Base-by-base conservation (phyloP, 2,797 vertebrate species). In the Fistularia commersonii region DNA sequence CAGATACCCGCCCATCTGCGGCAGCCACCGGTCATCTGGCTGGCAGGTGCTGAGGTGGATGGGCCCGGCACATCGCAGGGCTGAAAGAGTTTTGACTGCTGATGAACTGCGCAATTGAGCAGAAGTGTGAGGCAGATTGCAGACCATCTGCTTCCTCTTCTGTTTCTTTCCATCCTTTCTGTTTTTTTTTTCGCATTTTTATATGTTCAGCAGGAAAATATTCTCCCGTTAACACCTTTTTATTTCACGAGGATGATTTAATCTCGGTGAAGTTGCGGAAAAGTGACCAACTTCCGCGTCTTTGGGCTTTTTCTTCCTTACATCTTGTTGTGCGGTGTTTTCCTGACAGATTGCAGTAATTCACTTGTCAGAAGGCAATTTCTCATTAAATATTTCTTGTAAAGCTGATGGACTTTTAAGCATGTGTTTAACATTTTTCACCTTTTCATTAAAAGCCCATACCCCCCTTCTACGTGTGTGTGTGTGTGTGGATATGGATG, bases 301-400 rank as follows among this genome's bases (percentile, higher is more conserved):
- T 10, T 5, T 40, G 38, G 3, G 4, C 12, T 40, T 40, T 40
- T 9, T 40, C 40, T 41, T 42, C 3, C 32, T 11, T 42, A 9
- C 38, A 10, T 40, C 38, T 40, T 40, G 9, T 40, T n/a, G 5
- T 3, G 5, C 38, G 3, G 9, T 40, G 5, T 10, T 5, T 40
- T n/a, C n/a, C n/a, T n/a, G n/a, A n/a, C n/a, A n/a, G n/a, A n/a
- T n/a, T n/a, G n/a, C n/a, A n/a, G n/a, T n/a, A n/a, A 40, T 40
- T 40, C 5, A 40, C 38, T 40, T 40, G 38, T 40, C 12, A n/a
- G n/a, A 4, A 40, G 6, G 15, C 53, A 32, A 13, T 40, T 69
- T 69, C 51, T 58, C 45, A 57, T 77, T 72, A 49, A 48, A 15
- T 71, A 67, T 49, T 46, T 33, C 70, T 37, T 71, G 64, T 68